These are phyloP conservation scores for Hemibagrus guttatus DNA, from an alignment of 2,797 vertebrate species.

Conservation along the genomic window DNA sequence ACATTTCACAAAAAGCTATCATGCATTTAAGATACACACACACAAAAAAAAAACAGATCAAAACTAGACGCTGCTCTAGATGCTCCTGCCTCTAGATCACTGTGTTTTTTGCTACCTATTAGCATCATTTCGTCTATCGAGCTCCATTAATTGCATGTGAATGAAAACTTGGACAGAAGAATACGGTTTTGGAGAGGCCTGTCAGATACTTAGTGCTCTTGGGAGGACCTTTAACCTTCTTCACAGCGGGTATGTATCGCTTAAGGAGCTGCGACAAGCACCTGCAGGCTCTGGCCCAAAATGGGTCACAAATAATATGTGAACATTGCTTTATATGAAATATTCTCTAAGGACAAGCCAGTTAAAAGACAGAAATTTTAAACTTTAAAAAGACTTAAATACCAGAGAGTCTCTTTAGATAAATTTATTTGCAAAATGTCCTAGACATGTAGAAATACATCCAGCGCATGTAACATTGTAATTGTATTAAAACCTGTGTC, in stretches of 20 bases:
- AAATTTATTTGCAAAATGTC: background rate
- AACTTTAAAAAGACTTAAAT: background rate
- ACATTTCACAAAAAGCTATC: background rate
- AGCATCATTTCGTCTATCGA: slow-evolving; percentile 86
- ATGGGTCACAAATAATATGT: slow-evolving; percentile 61
- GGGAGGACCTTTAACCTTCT: slow-evolving; percentile 85
- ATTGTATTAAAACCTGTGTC: background rate
- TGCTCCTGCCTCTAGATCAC: slow-evolving; percentile 20
- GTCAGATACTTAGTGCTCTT: slow-evolving; percentile 84
- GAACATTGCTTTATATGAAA: slow-evolving; percentile 43
- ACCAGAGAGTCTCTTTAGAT: background rate
- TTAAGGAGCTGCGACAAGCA: slow-evolving; percentile 80
- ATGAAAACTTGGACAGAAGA: slow-evolving; percentile 81
- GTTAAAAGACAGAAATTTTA: background rate
- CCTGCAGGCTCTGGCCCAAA: slow-evolving; percentile 76
- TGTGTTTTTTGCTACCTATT: slow-evolving; percentile 73
- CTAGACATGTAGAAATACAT: background rate
- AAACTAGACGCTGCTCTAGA: background rate
- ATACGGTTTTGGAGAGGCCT: slow-evolving; percentile 82
- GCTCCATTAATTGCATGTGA: slow-evolving; percentile 84
- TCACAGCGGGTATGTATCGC: slow-evolving; percentile 74
- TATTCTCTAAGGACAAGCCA: slow-evolving; percentile 18
- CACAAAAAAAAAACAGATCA: background rate
- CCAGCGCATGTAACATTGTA: background rate
- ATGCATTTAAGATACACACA: background rate